phyloP scores from a whole-genome alignment of 2,888 invertebrate species.

The Acrobasis consociella region DNA sequence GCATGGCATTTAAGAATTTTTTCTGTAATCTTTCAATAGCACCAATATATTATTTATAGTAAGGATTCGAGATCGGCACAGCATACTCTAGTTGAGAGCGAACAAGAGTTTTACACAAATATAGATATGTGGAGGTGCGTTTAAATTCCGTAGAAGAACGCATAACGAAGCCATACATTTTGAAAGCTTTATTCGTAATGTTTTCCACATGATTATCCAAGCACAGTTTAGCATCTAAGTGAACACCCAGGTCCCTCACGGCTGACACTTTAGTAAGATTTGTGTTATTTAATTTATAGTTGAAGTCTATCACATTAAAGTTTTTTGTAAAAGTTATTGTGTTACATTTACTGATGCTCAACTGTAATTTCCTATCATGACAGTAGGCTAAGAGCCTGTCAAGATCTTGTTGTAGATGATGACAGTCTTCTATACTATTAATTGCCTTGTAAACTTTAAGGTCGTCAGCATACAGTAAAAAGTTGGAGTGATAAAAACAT shows the following conservation, averaged over 20 bases:
- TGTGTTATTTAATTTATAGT: neutral
- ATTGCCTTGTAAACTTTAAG: conserved; percentile 7
- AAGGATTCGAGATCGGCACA: neutral
- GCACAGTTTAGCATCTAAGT: neutral
- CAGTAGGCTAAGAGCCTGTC: neutral
- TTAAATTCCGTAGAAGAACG: conserved; percentile 2
- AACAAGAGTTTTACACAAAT: conserved; percentile 11
- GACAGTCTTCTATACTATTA: neutral
- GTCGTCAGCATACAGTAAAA: conserved; percentile 16
- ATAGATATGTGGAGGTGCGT: conserved; percentile 1
- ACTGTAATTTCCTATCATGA: neutral
- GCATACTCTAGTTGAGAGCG: conserved; percentile 6
- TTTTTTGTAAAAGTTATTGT: conserved; percentile 3
- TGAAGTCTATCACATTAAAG: neutral
- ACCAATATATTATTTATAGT: neutral
- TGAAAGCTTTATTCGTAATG: neutral
- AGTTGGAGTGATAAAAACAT: neutral
- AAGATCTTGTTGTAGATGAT: neutral
- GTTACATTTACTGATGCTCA: conserved; percentile 1
- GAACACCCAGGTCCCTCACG: neutral
- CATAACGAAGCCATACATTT: neutral
- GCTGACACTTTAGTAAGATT: neutral
- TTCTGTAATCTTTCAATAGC: conserved; percentile 1
- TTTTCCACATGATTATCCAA: neutral
- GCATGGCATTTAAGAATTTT: neutral